phyloP scores from a whole-genome alignment of 2,888 invertebrate species.

The Chaitophorus viminalis region DNA sequence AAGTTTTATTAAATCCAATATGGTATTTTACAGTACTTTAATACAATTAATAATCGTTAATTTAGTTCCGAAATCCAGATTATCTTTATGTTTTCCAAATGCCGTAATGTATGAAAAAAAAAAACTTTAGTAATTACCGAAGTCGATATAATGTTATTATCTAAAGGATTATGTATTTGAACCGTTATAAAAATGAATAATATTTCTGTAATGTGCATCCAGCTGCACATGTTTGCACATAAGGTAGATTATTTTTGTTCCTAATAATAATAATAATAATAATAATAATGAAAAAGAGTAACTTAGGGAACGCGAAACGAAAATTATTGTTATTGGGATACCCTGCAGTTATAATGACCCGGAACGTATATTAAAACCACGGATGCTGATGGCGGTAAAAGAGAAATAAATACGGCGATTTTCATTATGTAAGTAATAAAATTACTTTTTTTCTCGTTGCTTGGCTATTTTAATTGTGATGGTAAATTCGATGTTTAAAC shows the following conservation, averaged over 20 bases:
- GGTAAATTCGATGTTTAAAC: constrained; percentile 42
- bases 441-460: constrained; percentile 30
- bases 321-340: constrained; percentile 51
- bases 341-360: constrained; percentile 20
- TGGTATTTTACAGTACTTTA: constrained; percentile 1
- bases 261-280: constrained; percentile 12
- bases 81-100: neutral
- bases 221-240: neutral
- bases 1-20: constrained; percentile 14
- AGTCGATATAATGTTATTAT: constrained; percentile 33
- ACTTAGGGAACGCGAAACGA: constrained; percentile 28
- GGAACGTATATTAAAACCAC: constrained; percentile 44
- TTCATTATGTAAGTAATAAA: constrained; percentile 56
- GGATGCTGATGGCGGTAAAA: constrained; percentile 58
- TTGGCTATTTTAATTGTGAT: constrained; percentile 48
- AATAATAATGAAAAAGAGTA: constrained; percentile 3
- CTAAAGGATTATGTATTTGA: neutral
- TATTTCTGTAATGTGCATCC: neutral
- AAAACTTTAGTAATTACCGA: constrained; percentile 5
- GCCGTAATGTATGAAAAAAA: neutral
- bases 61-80: constrained; percentile 1
- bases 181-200: constrained; percentile 36
- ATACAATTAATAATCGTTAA: constrained; percentile 17
- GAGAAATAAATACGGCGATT: constrained; percentile 54
- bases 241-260: constrained; percentile 46